Evolutionary conservation across 2,888 invertebrate genomes (phyloP).

Genomic region (Tholera decimalis): DNA sequence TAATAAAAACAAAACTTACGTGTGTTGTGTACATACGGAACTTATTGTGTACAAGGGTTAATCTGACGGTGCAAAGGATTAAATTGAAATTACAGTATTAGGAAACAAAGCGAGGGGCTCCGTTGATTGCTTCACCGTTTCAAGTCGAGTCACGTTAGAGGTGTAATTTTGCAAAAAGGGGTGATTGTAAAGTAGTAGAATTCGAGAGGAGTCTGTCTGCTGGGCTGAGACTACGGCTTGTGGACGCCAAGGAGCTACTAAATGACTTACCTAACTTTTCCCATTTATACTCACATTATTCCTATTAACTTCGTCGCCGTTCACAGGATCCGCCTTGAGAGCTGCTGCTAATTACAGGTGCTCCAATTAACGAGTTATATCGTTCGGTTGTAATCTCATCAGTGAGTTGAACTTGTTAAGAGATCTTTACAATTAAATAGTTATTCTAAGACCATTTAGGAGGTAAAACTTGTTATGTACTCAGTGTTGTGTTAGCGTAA

Average conservation of each 20-base stretch:
- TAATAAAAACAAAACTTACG: conserved; percentile 57
- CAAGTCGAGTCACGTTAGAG: conserved; percentile 81
- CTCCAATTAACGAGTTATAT: conserved; percentile 83
- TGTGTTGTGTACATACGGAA: conserved; percentile 57
- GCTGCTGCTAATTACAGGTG: conserved; percentile 83
- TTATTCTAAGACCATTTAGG: conserved; percentile 46
- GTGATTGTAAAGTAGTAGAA: conserved; percentile 83
- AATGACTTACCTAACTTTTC: conserved; percentile 88
- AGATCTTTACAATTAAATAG: conserved; percentile 63
- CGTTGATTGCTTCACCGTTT: conserved; percentile 65
- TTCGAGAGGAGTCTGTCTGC: conserved; percentile 71
- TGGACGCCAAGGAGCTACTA: conserved; percentile 78
- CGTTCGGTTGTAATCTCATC: conserved; percentile 76
- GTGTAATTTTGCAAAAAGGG: conserved; percentile 85
- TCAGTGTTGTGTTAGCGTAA: conserved; percentile 20
- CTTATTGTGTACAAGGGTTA: conserved; percentile 64
- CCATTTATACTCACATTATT: conserved; percentile 88
- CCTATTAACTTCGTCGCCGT: conserved; percentile 85
- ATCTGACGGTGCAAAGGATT: conserved; percentile 70
- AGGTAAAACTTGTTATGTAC: conserved; percentile 31
- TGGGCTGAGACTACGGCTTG: conserved; percentile 70
- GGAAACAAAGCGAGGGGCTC: conserved; percentile 60
- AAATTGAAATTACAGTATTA: conserved; percentile 73
- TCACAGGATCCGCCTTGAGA: conserved; percentile 81
- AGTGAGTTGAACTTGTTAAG: conserved; percentile 71